Base-by-base conservation (phyloP, 2,113 vertebrate species). In the Agapornis roseicollis region DNA sequence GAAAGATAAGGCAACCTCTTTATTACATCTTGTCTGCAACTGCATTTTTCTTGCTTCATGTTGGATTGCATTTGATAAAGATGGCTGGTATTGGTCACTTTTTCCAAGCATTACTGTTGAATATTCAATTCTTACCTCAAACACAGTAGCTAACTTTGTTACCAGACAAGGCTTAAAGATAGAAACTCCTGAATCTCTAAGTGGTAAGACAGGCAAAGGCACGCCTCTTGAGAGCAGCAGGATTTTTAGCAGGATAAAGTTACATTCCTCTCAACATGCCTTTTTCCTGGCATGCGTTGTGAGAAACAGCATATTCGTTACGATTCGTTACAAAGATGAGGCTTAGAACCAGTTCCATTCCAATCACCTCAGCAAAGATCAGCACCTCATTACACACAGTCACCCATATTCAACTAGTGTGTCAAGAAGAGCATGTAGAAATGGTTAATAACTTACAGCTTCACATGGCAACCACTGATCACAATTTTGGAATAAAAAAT, bases 391-490 rank as follows among this genome's bases (percentile, higher is more conserved):
- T 74, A 39, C 69, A 46, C 28, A 31, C 44, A 41, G 61, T 53
- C 19, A 55, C 24, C 25, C 1, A 0, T 52, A 17, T 33, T 58
- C 47, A 73, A 9, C n/a, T 18, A 22, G 13, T 23, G 42, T 3
- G 2, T 52, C 42, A 29, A 55, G 33, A 92, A 42, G 39, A 46
- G 33, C 19, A 2, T 8, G 6, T 35, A 39, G 80, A 72, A 90
- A 60, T 23, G 11, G 9, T 35, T 79, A n/a, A 37, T 50, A 53
- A 37, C 74, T 71, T 71, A 41, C 17, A 82, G 33, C 44, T 76
- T 94, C 66, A 29, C 12, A 2, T 60, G 35, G 29, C 71, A 79
- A 74, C 39, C 31, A 11, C 2, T n/a, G 27, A 46, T 69, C 50
- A 71, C 31, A 25, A 14, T 56, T 80, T 65, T 16, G 50, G 1